Evolutionary conservation across 2,888 invertebrate species (phyloP).

Genomic region (Drymonia ruficornis): DNA sequence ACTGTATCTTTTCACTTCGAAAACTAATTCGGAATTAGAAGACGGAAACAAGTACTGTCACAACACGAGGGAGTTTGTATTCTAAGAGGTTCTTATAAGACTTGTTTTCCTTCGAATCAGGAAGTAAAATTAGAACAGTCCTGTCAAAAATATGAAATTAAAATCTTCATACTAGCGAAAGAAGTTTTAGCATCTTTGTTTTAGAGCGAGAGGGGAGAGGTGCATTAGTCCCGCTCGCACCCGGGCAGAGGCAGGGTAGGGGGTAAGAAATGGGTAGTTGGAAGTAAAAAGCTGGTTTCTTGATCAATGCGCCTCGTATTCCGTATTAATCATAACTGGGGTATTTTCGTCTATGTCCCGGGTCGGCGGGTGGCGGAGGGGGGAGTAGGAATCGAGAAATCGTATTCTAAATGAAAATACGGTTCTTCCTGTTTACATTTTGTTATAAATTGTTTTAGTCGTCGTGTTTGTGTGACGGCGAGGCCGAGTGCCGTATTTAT

Average conservation of each 20-base stretch:
- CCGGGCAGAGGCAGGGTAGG: conserved; percentile 51
- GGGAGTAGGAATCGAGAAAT: conserved; percentile 66
- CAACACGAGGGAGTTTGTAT: conserved; percentile 29
- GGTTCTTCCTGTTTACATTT: conserved; percentile 84
- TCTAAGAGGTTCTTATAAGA: conserved; percentile 49
- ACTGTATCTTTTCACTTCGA: conserved; percentile 85
- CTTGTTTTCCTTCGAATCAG: conserved; percentile 7
- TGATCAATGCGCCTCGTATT: conserved; percentile 85
- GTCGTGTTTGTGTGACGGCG: conserved; percentile 67
- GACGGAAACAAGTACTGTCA: conserved; percentile 75
- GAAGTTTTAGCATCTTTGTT: conserved; percentile 86
- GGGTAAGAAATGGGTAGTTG: conserved; percentile 80
- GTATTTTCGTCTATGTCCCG: conserved; percentile 81
- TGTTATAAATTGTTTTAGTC: conserved; percentile 84
- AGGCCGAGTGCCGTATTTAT: conserved; percentile 47
- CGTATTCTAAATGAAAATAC: conserved; percentile 85
- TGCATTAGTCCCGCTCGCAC: conserved; percentile 81
- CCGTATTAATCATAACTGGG: conserved; percentile 84
- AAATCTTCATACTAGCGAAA: conserved; percentile 85
- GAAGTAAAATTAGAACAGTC: conserved; percentile 82
- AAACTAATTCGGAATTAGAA: conserved; percentile 84
- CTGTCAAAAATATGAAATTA: conserved; percentile 85
- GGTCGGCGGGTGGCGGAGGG: conserved; percentile 49
- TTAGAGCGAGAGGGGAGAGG: conserved; percentile 80
- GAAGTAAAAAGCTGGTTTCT: conserved; percentile 83